These are phyloP conservation scores for Mesorhabditis spiculigera DNA, from an alignment of 2,888 invertebrate genomes.

Conservation along the genomic window DNA sequence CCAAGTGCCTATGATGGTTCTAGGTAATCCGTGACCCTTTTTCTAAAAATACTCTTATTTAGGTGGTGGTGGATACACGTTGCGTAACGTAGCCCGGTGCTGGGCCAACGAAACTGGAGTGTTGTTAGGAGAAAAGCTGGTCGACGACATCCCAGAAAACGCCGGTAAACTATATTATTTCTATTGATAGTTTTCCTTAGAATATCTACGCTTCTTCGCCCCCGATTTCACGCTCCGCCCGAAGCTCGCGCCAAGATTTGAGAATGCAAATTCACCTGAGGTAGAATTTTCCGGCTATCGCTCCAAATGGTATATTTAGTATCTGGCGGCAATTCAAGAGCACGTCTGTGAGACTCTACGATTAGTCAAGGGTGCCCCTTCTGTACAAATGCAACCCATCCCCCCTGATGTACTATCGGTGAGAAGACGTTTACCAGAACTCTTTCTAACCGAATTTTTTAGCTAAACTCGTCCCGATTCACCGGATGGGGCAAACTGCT, in stretches of 20 bases:
- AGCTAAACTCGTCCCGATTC: too few species aligned
- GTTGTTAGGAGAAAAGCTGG: conserved; percentile 84
- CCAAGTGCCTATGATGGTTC: conserved; percentile 84
- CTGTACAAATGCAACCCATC: conserved; percentile 81
- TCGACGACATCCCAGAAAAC: conserved; percentile 78
- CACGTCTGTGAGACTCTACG: conserved; percentile 88
- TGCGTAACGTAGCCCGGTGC: conserved; percentile 96
- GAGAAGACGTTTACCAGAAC: too few species aligned
- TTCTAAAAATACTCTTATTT: not conserved
- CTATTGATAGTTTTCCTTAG: conserved; percentile 58
- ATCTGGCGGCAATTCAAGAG: conserved; percentile 80
- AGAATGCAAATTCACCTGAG: conserved; percentile 88
- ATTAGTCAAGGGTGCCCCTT: conserved; percentile 80
- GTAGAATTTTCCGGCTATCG: conserved; percentile 33
- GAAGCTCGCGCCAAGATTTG: conserved; percentile 77
- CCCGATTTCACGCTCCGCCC: conserved; percentile 95
- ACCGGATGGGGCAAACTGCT: too few species aligned
- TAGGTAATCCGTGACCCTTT: conserved; percentile 69
- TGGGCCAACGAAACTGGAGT: conserved; percentile 98
- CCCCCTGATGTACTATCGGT: conserved; percentile 19
- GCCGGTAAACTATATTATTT: conserved; percentile 28
- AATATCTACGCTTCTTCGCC: conserved; percentile 93
- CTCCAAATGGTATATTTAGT: conserved; percentile 64
- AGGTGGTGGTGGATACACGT: conserved; percentile 81
- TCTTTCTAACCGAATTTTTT: too few species aligned